These are phyloP conservation scores for Ectobius pallidus DNA, from an alignment of 2,888 invertebrate genomes.

Conservation along the genomic window DNA sequence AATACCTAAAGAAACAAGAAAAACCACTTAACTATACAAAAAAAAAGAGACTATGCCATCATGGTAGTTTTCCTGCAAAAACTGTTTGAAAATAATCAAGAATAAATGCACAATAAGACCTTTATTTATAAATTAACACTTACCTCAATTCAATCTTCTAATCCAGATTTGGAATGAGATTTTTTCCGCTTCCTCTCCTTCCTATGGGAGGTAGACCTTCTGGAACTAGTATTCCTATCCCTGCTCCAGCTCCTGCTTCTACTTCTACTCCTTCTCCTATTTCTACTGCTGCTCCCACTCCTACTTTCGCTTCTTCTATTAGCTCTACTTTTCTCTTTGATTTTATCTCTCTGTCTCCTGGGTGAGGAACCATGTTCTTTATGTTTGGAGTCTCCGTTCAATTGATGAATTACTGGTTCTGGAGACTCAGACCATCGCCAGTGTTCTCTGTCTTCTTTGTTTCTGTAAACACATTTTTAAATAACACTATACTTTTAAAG, in stretches of 20 bases:
- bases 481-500: too few relatives aligned
- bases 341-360: not conserved
- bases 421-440: constrained; percentile 85
- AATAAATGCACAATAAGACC: too few relatives aligned
- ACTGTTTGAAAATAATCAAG: too few relatives aligned
- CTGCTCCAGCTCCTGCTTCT: not conserved
- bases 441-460: constrained; percentile 51
- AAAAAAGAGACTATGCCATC: too few relatives aligned
- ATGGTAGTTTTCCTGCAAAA: too few relatives aligned
- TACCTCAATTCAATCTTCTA: too few relatives aligned
- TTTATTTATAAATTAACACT: too few relatives aligned
- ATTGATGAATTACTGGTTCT: constrained; percentile 54
- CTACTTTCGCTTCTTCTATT: not conserved
- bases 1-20: too few relatives aligned
- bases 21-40: too few relatives aligned
- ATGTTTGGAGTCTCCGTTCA: not conserved
- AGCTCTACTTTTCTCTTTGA: too few relatives aligned
- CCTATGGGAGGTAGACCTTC: constrained; percentile 22
- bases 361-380: not conserved
- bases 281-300: not conserved
- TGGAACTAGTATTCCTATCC: constrained; percentile 6
- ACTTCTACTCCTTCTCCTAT: not conserved
- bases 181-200: constrained; percentile 34
- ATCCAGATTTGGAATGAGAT: constrained; percentile 16
- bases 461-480: constrained; percentile 38